Base-by-base conservation (phyloP, 2,888 invertebrate genomes). In the Drosophila multiciliata region DNA sequence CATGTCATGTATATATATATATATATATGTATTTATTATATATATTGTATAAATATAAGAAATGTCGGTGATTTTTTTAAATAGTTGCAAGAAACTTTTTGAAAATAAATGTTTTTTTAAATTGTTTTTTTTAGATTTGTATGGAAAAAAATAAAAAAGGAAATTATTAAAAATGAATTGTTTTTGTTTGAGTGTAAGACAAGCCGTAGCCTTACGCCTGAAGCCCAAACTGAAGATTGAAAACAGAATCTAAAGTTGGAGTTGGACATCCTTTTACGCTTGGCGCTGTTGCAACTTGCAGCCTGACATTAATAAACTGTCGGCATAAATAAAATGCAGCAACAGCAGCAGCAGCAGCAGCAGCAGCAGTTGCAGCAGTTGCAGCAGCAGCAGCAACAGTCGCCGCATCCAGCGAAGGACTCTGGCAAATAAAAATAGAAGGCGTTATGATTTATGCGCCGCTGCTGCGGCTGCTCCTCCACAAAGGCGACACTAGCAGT, bases 251-350 rank as follows among this genome's bases (percentile, higher is more conserved):
- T 62, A 60, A 60, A 66, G 42, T 64, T 66, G 54, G 9, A 20
- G 55, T 58, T 50, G 48, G 57, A 58, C 82, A 68, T 82, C 65
- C 73, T 59, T 66, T 69, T 63, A 50, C 61, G 40, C 53, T 26
- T 26, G 32, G 50, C 33, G 36, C 38, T 33, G 62, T 52, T 61
- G 42, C 52, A 50, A 23, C 70, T 54, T 75, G 80, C 66, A 65
- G 53, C 33, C 75, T 80, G 89, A 86, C 87, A 87, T 91, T 84
- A 87, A 91, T 90, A 90, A 90, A 90, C 91, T 90, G 90, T 89
- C 87, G 78, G 88, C 90, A 91, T 89, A 90, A 89, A 89, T 89
- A 89, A 91, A 82, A 90, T 67, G 79, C 84, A 68, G 38, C 17
- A 40, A 4, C 17, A 38, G 38, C 38, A 3, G 8, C 17, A 75